Evolutionary conservation across 2,797 vertebrate species (phyloP).

Genomic region (Galago senegalensis): DNA sequence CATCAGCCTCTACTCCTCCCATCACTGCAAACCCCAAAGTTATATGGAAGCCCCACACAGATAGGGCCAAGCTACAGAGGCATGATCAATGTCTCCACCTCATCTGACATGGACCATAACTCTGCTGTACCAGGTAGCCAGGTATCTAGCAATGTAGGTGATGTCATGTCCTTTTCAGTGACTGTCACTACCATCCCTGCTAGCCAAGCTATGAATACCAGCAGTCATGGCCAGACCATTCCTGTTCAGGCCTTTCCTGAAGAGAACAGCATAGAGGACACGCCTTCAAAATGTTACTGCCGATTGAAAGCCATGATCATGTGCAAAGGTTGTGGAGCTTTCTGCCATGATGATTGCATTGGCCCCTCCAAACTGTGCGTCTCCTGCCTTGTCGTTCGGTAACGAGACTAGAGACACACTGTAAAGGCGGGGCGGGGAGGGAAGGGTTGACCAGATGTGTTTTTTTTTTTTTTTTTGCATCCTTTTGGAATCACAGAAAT

Average conservation of each 20-base stretch:
- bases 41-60: conserved; percentile 88
- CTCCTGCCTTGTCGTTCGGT: conserved; percentile 98
- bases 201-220: conserved; percentile 89
- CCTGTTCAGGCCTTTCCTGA: conserved; percentile 94
- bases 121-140: conserved; percentile 85
- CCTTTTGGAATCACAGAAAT: conserved; percentile 73
- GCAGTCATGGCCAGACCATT: conserved; percentile 90
- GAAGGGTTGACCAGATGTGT: background rate
- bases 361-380: conserved; percentile 98
- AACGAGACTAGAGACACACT: conserved; percentile 75
- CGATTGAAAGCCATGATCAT: conserved; percentile 99
- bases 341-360: conserved; percentile 99
- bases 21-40: conserved; percentile 89
- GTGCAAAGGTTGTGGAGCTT: conserved; percentile 98
- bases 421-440: background rate
- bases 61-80: conserved; percentile 93
- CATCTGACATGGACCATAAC: conserved; percentile 90
- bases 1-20: conserved; percentile 89
- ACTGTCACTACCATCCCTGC: conserved; percentile 98
- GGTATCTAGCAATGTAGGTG: conserved; percentile 90
- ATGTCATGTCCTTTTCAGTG: conserved; percentile 98
- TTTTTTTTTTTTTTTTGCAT: background rate
- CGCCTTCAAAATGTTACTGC: conserved; percentile 98
- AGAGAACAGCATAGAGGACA: conserved; percentile 91
- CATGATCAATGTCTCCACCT: conserved; percentile 96